Conservation (phyloP, 2,888 invertebrate genomes). For the Papilio protenor region DNA sequence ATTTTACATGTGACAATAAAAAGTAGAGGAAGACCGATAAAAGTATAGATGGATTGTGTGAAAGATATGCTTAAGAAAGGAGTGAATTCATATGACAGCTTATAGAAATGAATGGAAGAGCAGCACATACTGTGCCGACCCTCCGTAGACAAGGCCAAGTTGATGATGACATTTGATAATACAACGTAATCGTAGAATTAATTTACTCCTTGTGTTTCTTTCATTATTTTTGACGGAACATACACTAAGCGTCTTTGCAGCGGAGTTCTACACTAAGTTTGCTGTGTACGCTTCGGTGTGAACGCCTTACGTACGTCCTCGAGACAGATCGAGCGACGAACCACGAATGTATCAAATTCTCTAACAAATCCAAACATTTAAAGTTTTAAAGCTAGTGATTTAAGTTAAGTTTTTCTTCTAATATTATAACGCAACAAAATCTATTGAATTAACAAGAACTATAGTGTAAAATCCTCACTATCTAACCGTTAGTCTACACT, state of each 20-base stretch:
- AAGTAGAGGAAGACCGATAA: neutral
- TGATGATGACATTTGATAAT: too few relatives aligned
- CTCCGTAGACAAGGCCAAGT: too few relatives aligned
- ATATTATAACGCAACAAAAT: neutral
- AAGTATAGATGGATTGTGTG: too few relatives aligned
- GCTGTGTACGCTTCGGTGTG: slow-evolving; percentile 43
- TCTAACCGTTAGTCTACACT: too few relatives aligned
- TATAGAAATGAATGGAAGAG: too few relatives aligned
- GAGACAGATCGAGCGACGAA: slow-evolving; percentile 58
- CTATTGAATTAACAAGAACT: neutral
- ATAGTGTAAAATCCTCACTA: neutral
- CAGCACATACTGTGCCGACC: too few relatives aligned
- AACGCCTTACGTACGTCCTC: slow-evolving; percentile 50
- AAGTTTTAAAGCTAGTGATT: slow-evolving; percentile 8
- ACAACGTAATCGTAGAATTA: neutral
- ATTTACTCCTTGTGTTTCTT: neutral
- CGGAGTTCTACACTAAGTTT: neutral
- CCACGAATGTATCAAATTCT: slow-evolving; percentile 44
- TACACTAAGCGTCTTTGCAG: neutral
- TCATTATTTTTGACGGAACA: neutral
- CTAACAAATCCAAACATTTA: slow-evolving; percentile 23
- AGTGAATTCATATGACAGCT: too few relatives aligned
- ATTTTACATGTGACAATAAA: neutral
- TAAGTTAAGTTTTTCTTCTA: slow-evolving; percentile 9
- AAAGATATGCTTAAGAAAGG: too few relatives aligned